Conservation (phyloP, 2,888 invertebrate species). For the Reticulitermes lucifugus region DNA sequence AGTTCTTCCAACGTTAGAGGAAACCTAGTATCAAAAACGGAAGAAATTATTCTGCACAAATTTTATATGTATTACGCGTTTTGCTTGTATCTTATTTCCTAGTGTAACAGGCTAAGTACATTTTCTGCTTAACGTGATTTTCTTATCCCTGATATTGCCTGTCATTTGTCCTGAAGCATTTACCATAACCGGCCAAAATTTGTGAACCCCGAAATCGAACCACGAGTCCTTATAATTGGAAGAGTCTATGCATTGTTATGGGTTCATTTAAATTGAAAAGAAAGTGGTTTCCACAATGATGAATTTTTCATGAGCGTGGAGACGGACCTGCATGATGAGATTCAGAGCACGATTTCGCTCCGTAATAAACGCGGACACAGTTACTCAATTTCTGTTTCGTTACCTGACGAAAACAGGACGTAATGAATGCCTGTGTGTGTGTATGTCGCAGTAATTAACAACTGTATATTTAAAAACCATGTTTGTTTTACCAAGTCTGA, state of each 20-base stretch:
- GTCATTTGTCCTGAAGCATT: background rate
- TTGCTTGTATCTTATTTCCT: too few species aligned
- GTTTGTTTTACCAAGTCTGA: background rate
- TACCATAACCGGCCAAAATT: background rate
- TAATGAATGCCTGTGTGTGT: background rate
- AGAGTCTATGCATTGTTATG: background rate
- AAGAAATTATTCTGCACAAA: too few species aligned
- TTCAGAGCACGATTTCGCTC: constrained; percentile 8
- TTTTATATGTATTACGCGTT: too few species aligned
- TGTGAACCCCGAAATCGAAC: too few species aligned
- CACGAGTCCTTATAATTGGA: constrained; percentile 32
- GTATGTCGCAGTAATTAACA: background rate
- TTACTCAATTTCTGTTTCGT: constrained; percentile 14
- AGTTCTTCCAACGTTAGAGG: too few species aligned
- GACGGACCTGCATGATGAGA: background rate
- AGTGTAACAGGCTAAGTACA: too few species aligned
- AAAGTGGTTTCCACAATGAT: constrained; percentile 25
- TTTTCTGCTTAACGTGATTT: too few species aligned
- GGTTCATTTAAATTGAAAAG: constrained; percentile 39
- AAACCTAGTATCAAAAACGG: too few species aligned
- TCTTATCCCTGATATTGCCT: background rate
- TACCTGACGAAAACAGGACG: background rate
- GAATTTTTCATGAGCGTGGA: constrained; percentile 31
- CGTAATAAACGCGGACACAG: constrained; percentile 13
- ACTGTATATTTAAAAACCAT: background rate